Percentiles rank a stretch among this genome's conserved stretches.
phyloP scores from a whole-genome alignment of 2,888 invertebrate genomes.

The Philereme vetulata region DNA sequence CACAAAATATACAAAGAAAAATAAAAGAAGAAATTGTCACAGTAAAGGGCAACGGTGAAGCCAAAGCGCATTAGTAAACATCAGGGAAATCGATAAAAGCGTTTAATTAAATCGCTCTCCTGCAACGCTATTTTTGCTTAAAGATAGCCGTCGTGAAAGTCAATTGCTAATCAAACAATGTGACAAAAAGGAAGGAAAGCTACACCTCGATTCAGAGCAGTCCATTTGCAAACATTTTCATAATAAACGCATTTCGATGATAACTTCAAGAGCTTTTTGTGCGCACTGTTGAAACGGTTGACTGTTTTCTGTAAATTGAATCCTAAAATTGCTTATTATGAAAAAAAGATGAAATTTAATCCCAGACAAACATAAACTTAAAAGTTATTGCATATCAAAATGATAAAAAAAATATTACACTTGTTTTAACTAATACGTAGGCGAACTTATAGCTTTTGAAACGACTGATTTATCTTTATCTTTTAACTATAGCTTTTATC shows the following conservation, averaged over 20 bases:
- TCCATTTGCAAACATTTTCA: conserved; percentile 18
- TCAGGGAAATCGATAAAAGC: not conserved
- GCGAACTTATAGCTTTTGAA: too few species aligned
- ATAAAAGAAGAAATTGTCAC: not conserved
- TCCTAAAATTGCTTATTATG: not conserved
- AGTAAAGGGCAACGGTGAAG: not conserved
- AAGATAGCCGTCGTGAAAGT: conserved; percentile 4
- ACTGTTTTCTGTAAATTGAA: not conserved
- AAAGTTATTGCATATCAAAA: too few species aligned
- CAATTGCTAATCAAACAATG: conserved; percentile 10
- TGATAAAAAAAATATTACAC: too few species aligned
- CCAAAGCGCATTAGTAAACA: not conserved
- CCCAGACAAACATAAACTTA: too few species aligned
- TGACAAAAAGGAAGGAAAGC: conserved; percentile 9
- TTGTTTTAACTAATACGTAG: too few species aligned
- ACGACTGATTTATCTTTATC: too few species aligned
- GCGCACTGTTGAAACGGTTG: too few species aligned
- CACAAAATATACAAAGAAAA: not conserved
- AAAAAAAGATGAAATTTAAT: too few species aligned
- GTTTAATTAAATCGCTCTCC: conserved; percentile 10
- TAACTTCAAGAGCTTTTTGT: conserved; percentile 7
- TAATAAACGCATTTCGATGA: conserved; percentile 22
- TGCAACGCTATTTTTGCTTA: conserved; percentile 3
- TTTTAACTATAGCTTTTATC: too few species aligned
- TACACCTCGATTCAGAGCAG: not conserved